Evolutionary conservation across 2,888 invertebrate genomes (phyloP).

Genomic region (Apotomis turbidana): DNA sequence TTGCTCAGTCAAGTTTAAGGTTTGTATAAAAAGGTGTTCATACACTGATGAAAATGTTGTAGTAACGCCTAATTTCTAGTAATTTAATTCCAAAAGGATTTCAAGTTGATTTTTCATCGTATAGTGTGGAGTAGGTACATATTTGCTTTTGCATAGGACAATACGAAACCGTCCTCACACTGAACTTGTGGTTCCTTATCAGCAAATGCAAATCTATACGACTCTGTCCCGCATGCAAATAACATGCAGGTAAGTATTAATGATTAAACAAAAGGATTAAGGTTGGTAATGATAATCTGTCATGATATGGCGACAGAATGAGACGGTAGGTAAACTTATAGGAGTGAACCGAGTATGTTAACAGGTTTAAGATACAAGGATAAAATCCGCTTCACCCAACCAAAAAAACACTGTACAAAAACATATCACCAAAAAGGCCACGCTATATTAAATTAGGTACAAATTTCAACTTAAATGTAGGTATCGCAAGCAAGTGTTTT

Average conservation of each 20-base stretch:
- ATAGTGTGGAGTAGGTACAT: neutral
- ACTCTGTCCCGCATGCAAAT: constrained; percentile 31
- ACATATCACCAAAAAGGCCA: no score
- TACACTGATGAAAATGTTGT: neutral
- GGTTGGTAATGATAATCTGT: neutral
- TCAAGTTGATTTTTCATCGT: no score
- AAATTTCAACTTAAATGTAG: no score
- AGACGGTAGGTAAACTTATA: no score
- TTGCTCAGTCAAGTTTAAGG: neutral
- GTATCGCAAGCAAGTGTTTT: no score
- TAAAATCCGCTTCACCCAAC: no score
- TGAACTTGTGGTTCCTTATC: constrained; percentile 22
- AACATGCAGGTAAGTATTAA: constrained; percentile 12
- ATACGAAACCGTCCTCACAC: neutral
- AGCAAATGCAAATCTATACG: constrained; percentile 28
- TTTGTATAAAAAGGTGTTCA: neutral
- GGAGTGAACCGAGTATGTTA: no score
- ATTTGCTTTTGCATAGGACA: neutral
- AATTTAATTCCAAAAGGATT: no score
- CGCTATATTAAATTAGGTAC: no score
- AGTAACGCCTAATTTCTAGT: neutral
- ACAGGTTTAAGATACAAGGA: no score
- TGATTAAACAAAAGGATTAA: constrained; percentile 21
- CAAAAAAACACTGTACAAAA: no score
- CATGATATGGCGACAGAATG: no score